Conservation (phyloP, 2,797 vertebrate species). For the Loriculus beryllinus region DNA sequence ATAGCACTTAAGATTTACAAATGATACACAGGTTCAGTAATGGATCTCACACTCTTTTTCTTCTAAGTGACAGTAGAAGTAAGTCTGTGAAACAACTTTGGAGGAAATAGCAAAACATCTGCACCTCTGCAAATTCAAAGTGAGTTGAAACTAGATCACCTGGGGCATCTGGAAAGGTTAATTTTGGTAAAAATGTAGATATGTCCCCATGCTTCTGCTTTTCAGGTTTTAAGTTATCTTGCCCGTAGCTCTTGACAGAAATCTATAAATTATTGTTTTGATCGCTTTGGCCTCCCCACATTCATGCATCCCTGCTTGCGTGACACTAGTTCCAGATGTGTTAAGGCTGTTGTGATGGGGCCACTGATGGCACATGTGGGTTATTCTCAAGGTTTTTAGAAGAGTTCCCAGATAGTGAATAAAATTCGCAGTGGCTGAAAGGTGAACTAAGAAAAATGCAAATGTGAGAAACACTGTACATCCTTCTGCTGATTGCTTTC, state of each 20-base stretch:
- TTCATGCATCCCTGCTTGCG: neutral
- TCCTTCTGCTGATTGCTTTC: neutral
- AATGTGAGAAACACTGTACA: neutral
- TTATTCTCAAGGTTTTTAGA: neutral
- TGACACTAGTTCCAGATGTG: neutral
- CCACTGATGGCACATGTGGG: neutral
- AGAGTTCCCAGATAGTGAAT: neutral
- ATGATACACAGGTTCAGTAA: neutral
- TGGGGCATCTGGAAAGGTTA: neutral
- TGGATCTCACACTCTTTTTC: neutral
- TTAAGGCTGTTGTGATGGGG: accelerated
- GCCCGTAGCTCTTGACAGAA: neutral
- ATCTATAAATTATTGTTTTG: neutral
- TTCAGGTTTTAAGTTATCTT: neutral
- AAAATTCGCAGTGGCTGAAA: neutral
- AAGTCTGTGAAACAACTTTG: neutral
- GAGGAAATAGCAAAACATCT: neutral
- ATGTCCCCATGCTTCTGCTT: neutral
- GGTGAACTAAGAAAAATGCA: neutral
- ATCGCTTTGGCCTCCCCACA: neutral
- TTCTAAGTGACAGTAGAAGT: neutral
- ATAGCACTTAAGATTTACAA: neutral
- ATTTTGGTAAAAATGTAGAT: neutral
- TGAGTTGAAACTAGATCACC: neutral
- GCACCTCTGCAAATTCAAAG: neutral